Evolutionary conservation across 2,888 invertebrate genomes (phyloP), one percentile per base, ranked within the genome.

Genomic region (Dryomyza anilis): DNA sequence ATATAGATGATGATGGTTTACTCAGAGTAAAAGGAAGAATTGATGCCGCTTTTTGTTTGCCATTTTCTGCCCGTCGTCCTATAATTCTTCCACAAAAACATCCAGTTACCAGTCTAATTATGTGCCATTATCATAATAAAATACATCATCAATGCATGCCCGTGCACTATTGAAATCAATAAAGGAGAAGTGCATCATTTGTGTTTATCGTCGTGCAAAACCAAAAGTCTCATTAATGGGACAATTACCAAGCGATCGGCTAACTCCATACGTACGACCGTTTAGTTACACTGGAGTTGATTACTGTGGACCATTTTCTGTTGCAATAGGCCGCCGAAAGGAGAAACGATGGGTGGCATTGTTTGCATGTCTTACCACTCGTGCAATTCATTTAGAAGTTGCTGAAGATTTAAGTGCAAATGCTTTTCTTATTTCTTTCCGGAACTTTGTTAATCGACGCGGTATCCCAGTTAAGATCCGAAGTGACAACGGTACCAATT

Each of bases 251-350:
- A 8, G 33, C 3, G 67, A 71, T 19, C 55, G 69, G 1, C 8
- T 70, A 3, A 69, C 69, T 8, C 69, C 67, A 2, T 69, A 53
- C 27, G 30, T 68, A 1, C 60, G 66, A 0, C 66, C 71, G 1
- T 72, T 71, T 48, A 52, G 67, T 3, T 71, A 70, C 25, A 67
- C 67, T 2, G 72, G 69, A 2, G 6, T 70, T 0, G 71, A 71
- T 29, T 64, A 43, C 48, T 67, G 65, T 61, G 67, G 69, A 1
- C 67, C 66, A 1, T 8, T 63, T 1, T 21, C 30, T n/a, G 45
- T 56, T 14, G 27, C 45, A 25, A 63, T 56, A 2, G 30, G 59
- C 27, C 36, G 56, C 1, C n/a, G 56, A 19, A 23, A 3, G 3
- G 67, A 67, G 16, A 67, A 65, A 36, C 21, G 64, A 43, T 64